Evolutionary conservation across 2,797 vertebrate genomes (phyloP).

Genomic region (Podarcis lilfordi): DNA sequence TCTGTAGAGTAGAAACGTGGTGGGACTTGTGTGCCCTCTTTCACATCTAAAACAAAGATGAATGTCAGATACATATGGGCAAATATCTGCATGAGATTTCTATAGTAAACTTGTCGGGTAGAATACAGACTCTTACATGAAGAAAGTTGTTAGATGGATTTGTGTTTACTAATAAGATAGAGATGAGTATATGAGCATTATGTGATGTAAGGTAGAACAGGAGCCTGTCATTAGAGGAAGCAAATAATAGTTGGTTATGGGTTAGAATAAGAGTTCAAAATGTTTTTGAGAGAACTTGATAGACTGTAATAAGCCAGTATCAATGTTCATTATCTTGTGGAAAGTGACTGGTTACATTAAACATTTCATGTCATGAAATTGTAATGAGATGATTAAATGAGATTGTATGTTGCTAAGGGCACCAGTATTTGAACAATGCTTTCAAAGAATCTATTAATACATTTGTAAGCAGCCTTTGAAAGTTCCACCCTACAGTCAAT

Average conservation of each 20-base stretch:
- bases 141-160: not conserved
- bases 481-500: not conserved
- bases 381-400: not conserved
- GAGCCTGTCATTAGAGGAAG: not conserved
- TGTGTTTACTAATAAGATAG: not conserved
- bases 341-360: not conserved
- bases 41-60: not conserved
- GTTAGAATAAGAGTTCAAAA: not conserved
- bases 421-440: not conserved
- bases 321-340: not conserved
- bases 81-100: too few relatives aligned
- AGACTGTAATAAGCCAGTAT: not conserved
- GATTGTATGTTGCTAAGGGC: not conserved
- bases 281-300: not conserved
- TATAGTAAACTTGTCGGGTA: too few relatives aligned
- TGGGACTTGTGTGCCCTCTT: constrained; percentile 3
- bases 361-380: not conserved
- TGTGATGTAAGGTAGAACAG: not conserved
- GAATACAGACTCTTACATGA: not conserved
- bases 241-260: not conserved
- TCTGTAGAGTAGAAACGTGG: not conserved
- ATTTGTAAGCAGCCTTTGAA: not conserved
- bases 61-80: not conserved
- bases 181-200: not conserved
- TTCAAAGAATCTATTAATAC: not conserved